Percentiles rank a stretch among this genome's conserved stretches.
Conservation (phyloP, 2,797 vertebrate genomes). For the Syndactyla subalaris region DNA sequence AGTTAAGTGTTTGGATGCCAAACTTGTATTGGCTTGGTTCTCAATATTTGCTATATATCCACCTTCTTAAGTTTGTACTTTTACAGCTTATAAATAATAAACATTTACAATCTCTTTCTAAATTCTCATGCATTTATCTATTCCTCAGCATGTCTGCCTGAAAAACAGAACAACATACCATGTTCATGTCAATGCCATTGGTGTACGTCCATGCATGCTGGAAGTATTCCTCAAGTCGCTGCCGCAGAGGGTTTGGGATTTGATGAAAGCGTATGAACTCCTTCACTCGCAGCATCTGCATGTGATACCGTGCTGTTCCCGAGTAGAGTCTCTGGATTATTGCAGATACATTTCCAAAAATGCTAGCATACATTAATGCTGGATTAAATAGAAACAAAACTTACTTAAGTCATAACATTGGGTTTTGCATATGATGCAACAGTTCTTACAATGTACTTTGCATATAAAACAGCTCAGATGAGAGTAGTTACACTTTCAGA, state of each 20-base stretch:
- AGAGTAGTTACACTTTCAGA: neutral
- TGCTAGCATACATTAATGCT: slow-evolving; percentile 99
- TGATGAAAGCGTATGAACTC: slow-evolving; percentile 99
- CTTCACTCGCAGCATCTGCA: slow-evolving; percentile 97
- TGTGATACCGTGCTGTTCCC: slow-evolving; percentile 95
- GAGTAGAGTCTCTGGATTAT: slow-evolving; percentile 99
- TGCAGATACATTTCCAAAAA: slow-evolving; percentile 98
- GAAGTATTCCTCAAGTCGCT: slow-evolving; percentile 97
- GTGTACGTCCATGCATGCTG: slow-evolving; percentile 99
- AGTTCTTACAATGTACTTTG: neutral
- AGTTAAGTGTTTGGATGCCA: neutral
- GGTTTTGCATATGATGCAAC: neutral
- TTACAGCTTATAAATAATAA: neutral
- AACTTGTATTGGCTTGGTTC: neutral
- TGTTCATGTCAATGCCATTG: slow-evolving; percentile 99
- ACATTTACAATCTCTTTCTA: neutral
- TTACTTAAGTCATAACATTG: neutral
- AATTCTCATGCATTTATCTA: neutral
- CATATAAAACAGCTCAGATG: neutral
- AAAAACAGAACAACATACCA: slow-evolving; percentile 84
- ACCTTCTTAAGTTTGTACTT: neutral
- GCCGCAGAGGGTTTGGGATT: slow-evolving; percentile 96
- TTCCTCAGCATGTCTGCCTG: neutral
- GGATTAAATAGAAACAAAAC: slow-evolving; percentile 73
- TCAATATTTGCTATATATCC: neutral